A percentile compares a stretch with the other conserved stretches of the same genome.
Evolutionary conservation across 1,140 invertebrate genomes (phyloP).

Genomic region (Drosophila quadrilineata): DNA sequence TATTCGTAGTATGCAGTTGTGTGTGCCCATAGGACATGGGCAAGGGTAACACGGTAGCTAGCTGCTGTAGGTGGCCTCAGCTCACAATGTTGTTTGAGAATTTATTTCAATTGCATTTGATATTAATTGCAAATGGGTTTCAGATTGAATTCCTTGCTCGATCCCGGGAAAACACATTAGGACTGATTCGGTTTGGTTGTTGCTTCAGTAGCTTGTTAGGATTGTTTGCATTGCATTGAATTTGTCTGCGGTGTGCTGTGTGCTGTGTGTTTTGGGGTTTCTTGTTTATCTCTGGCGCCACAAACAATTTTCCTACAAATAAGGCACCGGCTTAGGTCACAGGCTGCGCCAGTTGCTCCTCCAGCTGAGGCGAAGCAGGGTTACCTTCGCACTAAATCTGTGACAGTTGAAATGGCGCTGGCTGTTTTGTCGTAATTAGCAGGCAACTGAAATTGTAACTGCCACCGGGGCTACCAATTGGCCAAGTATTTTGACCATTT

Average conservation of each 20-base stretch:
- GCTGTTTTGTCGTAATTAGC: slow-evolving; percentile 75
- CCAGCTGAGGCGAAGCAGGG: not conserved
- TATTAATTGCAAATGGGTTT: slow-evolving; percentile 80
- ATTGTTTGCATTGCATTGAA: slow-evolving; percentile 28
- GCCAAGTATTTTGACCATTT: slow-evolving; percentile 68
- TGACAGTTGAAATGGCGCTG: slow-evolving; percentile 63
- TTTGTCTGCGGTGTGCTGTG: too few relatives aligned
- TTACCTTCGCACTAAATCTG: slow-evolving; percentile 76
- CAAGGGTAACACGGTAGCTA: slow-evolving; percentile 14
- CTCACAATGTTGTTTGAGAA: slow-evolving; percentile 65
- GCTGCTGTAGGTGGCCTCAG: slow-evolving; percentile 57
- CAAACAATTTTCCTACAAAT: slow-evolving; percentile 76
- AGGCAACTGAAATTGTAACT: slow-evolving; percentile 18
- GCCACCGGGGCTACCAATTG: slow-evolving; percentile 39
- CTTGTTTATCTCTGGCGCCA: slow-evolving; percentile 56
- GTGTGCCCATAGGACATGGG: too few relatives aligned
- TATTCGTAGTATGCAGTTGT: too few relatives aligned
- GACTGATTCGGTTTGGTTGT: not conserved
- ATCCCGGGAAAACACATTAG: too few relatives aligned
- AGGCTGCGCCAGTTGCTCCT: not conserved
- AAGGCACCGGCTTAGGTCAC: slow-evolving; percentile 60
- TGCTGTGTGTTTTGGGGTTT: too few relatives aligned
- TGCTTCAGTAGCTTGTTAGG: slow-evolving; percentile 48
- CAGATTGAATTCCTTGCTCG: slow-evolving; percentile 74
- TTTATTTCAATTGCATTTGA: slow-evolving; percentile 82